Percentiles rank a stretch among this genome's conserved stretches.
These are phyloP conservation scores for Pelecanus crispus DNA, from an alignment of 2,113 vertebrate species.

Conservation along the genomic window DNA sequence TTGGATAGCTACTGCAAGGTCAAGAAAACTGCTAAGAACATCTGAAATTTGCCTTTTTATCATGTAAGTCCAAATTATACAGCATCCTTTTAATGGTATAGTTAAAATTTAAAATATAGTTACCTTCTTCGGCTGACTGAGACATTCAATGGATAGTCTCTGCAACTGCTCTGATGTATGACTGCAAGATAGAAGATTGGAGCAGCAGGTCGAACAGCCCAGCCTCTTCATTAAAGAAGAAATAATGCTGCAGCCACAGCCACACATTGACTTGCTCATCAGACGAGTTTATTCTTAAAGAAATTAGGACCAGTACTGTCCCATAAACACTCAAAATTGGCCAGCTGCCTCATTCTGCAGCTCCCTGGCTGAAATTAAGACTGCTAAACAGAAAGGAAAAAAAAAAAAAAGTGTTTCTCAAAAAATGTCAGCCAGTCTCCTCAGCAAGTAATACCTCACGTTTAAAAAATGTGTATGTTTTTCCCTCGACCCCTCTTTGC, in stretches of 20 bases:
- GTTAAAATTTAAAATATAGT: constrained; percentile 73
- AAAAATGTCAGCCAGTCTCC: constrained; percentile 37
- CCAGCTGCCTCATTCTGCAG: constrained; percentile 77
- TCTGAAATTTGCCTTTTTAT: constrained; percentile 65
- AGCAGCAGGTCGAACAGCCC: constrained; percentile 94
- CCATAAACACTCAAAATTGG: constrained; percentile 64
- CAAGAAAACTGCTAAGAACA: constrained; percentile 71
- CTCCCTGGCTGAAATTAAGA: constrained; percentile 65
- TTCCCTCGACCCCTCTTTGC: neutral
- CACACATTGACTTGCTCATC: constrained; percentile 95
- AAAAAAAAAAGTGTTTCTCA: constrained; percentile 4
- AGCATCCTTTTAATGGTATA: constrained; percentile 48
- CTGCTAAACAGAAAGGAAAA: constrained; percentile 49
- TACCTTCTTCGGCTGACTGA: constrained; percentile 94
- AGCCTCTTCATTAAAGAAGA: constrained; percentile 99
- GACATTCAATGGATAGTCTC: constrained; percentile 86
- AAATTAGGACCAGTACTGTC: constrained; percentile 65
- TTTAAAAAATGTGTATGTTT: neutral
- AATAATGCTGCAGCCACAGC: constrained; percentile 97
- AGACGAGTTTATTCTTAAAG: constrained; percentile 72
- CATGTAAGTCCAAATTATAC: constrained; percentile 47
- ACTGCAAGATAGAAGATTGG: constrained; percentile 90
- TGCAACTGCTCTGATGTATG: constrained; percentile 94
- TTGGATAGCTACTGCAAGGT: constrained; percentile 79
- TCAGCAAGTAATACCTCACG: constrained; percentile 11